A percentile compares a stretch with the other conserved stretches of the same genome.
Conservation (phyloP, 2,888 invertebrate genomes). For the Drosophila melanosoma region DNA sequence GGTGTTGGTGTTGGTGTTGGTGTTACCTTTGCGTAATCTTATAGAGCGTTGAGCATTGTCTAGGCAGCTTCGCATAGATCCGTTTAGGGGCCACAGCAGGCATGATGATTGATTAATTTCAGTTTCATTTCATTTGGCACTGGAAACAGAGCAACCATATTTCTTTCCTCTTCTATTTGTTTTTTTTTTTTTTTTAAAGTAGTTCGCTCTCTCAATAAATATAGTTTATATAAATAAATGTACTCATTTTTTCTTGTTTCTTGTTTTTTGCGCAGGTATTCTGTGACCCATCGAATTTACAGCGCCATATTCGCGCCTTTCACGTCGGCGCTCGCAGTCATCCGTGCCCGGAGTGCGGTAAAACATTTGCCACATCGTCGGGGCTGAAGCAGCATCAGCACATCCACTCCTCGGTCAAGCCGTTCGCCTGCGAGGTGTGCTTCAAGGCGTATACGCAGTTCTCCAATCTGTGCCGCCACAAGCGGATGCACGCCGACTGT, state of each 20-base stretch:
- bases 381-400: slow-evolving; percentile 99
- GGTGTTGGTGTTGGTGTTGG: slow-evolving; percentile 36
- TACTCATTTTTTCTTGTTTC: slow-evolving; percentile 62
- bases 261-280: slow-evolving; percentile 90
- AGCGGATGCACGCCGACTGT: slow-evolving; percentile 99
- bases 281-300: slow-evolving; percentile 98
- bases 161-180: background rate
- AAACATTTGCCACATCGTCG: slow-evolving; percentile 98
- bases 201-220: slow-evolving; percentile 1
- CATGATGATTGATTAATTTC: slow-evolving; percentile 83
- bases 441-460: slow-evolving; percentile 99
- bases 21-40: slow-evolving; percentile 80
- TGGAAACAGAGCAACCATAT: slow-evolving; percentile 52
- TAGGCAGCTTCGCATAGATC: slow-evolving; percentile 68
- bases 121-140: slow-evolving; percentile 77
- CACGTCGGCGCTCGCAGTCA: slow-evolving; percentile 98
- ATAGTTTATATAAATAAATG: slow-evolving; percentile 11
- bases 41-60: slow-evolving; percentile 55
- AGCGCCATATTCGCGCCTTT: slow-evolving; percentile 97
- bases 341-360: slow-evolving; percentile 99
- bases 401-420: slow-evolving; percentile 99
- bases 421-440: slow-evolving; percentile 98
- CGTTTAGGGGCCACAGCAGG: slow-evolving; percentile 68
- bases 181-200: background rate
- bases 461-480: slow-evolving; percentile 99